Base-by-base conservation (phyloP, 2,888 invertebrate genomes). In the Epinotia bilunana region DNA sequence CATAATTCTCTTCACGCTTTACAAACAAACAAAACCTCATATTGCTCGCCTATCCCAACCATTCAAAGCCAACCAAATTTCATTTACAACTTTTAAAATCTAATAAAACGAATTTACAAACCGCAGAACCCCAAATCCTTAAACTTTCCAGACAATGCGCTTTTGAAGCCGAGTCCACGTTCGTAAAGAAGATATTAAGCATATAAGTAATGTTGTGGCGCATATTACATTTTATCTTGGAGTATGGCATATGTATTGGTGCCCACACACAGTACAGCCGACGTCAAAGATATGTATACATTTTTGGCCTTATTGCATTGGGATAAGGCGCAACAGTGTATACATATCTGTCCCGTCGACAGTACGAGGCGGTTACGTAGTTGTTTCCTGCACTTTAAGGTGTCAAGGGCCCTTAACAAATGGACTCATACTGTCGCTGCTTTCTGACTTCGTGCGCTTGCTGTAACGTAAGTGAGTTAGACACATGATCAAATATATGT, bases 371-470 rank as follows among this genome's bases (percentile, higher is more conserved):
- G 77, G 81, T 81, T 80, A 81, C 77, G 78, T 77, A 78, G 80
- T 78, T 78, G 78, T 84, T 77, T 79, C 86, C 82, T 80, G 84
- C 83, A 86, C 88, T 87, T 87, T 83, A 83, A 82, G 74, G 84
- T 84, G 86, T 86, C 84, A 87, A 84, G 86, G 80, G 83, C 81
- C 82, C 87, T 87, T 80, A 81, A 82, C 85, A 88, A 90, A 88
- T 89, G 89, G 88, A 83, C 84, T 80, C 86, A 83, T 80, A 80
- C 80, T 80, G 82, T 82, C 82, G 82, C 83, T 85, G 82, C 83
- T 84, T 83, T 84, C 80, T 82, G 81, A 83, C 77, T 77, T 78
- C 57, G 70, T 6, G 77, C 46, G 33, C 55, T 71, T 43, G 55
- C 67, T 39, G 73, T 67, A 67, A 77, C 72, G 71, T 69, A 64